These are phyloP conservation scores for Euwallacea similis DNA, from an alignment of 1,140 invertebrate species.

Conservation along the genomic window DNA sequence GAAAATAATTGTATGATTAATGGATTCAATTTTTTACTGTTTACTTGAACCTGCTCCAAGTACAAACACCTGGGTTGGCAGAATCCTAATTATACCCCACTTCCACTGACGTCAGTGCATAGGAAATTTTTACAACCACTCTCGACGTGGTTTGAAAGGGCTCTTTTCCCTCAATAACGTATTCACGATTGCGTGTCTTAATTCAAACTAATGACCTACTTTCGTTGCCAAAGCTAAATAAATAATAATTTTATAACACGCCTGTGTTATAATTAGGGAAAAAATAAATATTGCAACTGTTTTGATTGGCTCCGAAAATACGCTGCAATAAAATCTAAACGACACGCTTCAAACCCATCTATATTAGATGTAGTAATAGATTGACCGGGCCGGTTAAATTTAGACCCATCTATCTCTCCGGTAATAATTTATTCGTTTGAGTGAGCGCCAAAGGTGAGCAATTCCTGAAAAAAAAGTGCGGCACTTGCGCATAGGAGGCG, in stretches of 20 bases:
- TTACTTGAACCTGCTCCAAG: constrained; percentile 14
- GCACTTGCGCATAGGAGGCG: not conserved
- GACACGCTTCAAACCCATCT: constrained; percentile 12
- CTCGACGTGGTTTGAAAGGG: too few relatives aligned
- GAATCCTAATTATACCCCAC: constrained; percentile 8
- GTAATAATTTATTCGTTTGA: not conserved
- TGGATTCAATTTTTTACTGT: not conserved
- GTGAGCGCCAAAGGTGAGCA: not conserved
- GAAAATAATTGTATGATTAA: not conserved
- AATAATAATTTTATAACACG: not conserved
- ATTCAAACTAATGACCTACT: not conserved
- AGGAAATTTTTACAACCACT: too few relatives aligned
- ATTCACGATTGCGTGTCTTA: too few relatives aligned
- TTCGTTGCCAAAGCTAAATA: constrained; percentile 4
- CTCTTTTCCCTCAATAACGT: too few relatives aligned
- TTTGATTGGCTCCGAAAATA: constrained; percentile 6
- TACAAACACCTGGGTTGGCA: constrained; percentile 11
- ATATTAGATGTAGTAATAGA: constrained; percentile 10
- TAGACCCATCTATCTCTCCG: not conserved
- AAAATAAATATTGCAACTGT: constrained; percentile 12
- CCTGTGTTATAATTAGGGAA: not conserved
- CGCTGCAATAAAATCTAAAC: constrained; percentile 1
- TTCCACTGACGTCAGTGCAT: too few relatives aligned
- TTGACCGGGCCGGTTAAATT: not conserved
- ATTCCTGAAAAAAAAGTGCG: not conserved